Base-by-base conservation (phyloP, 2,797 vertebrate species). In the Valencia hispanica region DNA sequence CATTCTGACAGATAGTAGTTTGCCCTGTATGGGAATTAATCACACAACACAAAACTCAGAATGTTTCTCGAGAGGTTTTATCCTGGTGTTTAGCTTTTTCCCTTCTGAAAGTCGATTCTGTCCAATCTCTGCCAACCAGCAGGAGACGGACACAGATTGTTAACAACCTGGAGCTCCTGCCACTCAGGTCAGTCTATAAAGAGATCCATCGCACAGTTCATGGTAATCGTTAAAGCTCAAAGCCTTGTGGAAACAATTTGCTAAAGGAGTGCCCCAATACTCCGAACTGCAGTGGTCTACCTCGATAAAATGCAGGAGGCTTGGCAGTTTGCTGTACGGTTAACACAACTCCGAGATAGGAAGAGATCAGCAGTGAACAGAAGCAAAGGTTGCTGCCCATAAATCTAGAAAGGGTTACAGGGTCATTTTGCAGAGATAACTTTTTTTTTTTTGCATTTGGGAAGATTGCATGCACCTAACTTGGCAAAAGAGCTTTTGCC, bases 131-230 rank as follows among this genome's bases (percentile, higher is more conserved):
- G 43, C 20, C 72, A 73, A 51, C 43, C 73, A 66, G 32, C 57
- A 36, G 73, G 61, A 69, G 70, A 70, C 27, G 12, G 41, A 43
- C n/a, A 59, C 32, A 47, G 51, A 43, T 10, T 43, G 76, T 68
- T 43, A 48, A 45, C 72, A 51, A 77, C 78, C 70, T 78, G 77
- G 32, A 81, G 86, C 81, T 72, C 36, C 50, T 25, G 84, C 84
- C 85, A 75, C 79, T 84, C 85, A 75, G 78, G 73, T 79, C 53
- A 69, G 79, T 84, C 84, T 81, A 76, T 84, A 87, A 80, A 15
- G 75, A 84, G 84, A 87, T 85, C 77, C 69, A 70, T 71, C 4
- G 32, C 34, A 65, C 68, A 76, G 82, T 39, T 73, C n/a, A 72
- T 68, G 57, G 41, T 6, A 48, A 77, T n/a, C 66, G 27, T 6